Base-by-base conservation (phyloP, 2,888 invertebrate genomes). In the Zele albiditarsus region DNA sequence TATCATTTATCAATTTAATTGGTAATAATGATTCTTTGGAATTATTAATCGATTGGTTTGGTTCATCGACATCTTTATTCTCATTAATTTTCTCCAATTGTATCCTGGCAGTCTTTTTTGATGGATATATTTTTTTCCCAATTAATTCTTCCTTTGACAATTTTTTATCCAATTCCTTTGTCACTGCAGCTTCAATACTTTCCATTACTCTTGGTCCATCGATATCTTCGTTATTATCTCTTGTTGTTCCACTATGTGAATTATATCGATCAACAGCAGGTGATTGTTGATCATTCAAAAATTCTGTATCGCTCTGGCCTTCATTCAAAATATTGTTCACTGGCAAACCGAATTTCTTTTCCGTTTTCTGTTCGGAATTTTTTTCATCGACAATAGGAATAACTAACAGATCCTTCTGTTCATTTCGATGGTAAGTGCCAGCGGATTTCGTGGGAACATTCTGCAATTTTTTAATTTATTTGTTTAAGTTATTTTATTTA, bases 311-410 rank as follows among this genome's bases (percentile, higher is more conserved):
- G 4, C 28, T 27, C 10, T 20, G 8, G 4, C 25, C 57, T 4
- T 14, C 57, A 60, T 25, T 25, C 16, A 25, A 27, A 27, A 60
- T 25, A 60, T 28, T 28, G 60, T 60, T 28, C 1, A 12, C 60
- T 3, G 38, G 3, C 27, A 16, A 5, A 62, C 1, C 25, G 2
- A 8, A 25, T 33, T 38, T 58, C 3, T 60, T 25, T 5, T 5
- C n/a, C 20, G 12, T n/a, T 74, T 62, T 27, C 28, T 25, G 28
- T 12, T 73, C 53, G 16, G 53, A 27, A 62, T 62, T 23, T 14
- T 74, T 23, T 57, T 66, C 68, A 16, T 68, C 28, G 57, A 63
- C 23, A 27, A 75, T 58, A 27, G 76, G 71, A 62, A 76, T 67
- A 2, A 71, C 76, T 28, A 71, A 66, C 14, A 76, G 46, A 46